Base-by-base conservation (phyloP, 2,113 vertebrate species). In the Pangasianodon gigas region DNA sequence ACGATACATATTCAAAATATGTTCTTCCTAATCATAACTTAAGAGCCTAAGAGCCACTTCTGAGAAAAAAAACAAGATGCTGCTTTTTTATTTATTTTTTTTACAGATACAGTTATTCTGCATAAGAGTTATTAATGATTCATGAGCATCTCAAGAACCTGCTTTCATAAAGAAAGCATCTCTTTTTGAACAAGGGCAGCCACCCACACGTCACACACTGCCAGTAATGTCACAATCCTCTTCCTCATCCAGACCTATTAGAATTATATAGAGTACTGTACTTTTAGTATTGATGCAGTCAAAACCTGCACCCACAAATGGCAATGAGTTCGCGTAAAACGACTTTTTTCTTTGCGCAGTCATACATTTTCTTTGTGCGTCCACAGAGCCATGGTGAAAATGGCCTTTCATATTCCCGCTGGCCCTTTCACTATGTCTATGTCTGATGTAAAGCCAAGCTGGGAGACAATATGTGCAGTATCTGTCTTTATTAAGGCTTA, bases 401-500 rank as follows among this genome's bases (percentile, higher is more conserved):
- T 44, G 87, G 87, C 51, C 44, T 69, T 83, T 83, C n/a, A 54
- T 71, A 83, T 71, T 88, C 87, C 79, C 87, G 13, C 46, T 82
- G 77, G 77, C 69, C 56, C 77, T 46, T 80, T 81, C 18, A 81
- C 9, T 58, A 52, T 46, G 65, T 89, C 65, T 41, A 37, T n/a
- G 81, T 60, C 26, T 89, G 81, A 84, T 89, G 21, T 89, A 84
- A 75, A 84, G 67, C 67, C 83, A 56, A 48, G 79, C 65, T 56
- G 60, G 48, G 32, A 58, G 37, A 84, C 7, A 44, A 84, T 75
- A 80, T 83, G 51, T 74, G 81, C 81, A 75, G 9, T 60, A 46
- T 74, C 65, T 83, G 54, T 74, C 88, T 84, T 84, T 89, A 89
- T 89, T 84, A 84, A 46, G 29, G 81, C 52, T 67, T 84, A 32